phyloP scores from a whole-genome alignment of 2,888 invertebrate genomes.

The Netelia melanura region DNA sequence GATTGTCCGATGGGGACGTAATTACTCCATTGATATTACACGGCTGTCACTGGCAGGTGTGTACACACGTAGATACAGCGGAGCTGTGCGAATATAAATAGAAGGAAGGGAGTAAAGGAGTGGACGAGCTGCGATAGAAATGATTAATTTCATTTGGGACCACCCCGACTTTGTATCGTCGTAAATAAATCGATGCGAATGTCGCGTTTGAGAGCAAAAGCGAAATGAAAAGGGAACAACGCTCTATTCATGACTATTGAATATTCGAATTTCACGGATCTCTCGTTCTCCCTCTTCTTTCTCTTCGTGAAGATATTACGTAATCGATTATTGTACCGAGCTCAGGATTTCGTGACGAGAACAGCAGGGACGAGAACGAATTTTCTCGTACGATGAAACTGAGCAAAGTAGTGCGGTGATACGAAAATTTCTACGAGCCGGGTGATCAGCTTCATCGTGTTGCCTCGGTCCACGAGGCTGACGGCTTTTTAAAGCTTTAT shows the following conservation, averaged over 20 bases:
- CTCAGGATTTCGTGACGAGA: conserved; percentile 37
- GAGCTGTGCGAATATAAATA: not conserved
- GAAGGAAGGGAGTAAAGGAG: not conserved
- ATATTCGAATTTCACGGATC: conserved; percentile 26
- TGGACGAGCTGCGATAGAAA: conserved; percentile 9
- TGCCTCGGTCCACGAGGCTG: not conserved
- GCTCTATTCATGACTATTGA: conserved; percentile 11
- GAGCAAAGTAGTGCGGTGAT: not conserved
- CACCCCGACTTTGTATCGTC: conserved; percentile 16
- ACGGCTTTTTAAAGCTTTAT: conserved; percentile 44
- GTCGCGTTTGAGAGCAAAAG: not conserved
- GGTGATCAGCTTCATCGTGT: not conserved
- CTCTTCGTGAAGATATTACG: conserved; percentile 7
- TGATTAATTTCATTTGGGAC: conserved; percentile 38
- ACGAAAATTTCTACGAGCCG: not conserved
- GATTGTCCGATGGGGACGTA: conserved; percentile 60
- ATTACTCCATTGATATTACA: conserved; percentile 64
- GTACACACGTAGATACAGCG: not conserved
- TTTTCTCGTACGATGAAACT: conserved; percentile 7
- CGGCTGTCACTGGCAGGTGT: conserved; percentile 32
- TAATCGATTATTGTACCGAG: conserved; percentile 39
- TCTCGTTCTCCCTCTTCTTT: not conserved
- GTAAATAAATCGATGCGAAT: conserved; percentile 7
- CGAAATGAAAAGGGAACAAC: not conserved
- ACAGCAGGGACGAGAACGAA: conserved; percentile 22